Conservation (phyloP, 2,113 vertebrate species). For the Murina feae region DNA sequence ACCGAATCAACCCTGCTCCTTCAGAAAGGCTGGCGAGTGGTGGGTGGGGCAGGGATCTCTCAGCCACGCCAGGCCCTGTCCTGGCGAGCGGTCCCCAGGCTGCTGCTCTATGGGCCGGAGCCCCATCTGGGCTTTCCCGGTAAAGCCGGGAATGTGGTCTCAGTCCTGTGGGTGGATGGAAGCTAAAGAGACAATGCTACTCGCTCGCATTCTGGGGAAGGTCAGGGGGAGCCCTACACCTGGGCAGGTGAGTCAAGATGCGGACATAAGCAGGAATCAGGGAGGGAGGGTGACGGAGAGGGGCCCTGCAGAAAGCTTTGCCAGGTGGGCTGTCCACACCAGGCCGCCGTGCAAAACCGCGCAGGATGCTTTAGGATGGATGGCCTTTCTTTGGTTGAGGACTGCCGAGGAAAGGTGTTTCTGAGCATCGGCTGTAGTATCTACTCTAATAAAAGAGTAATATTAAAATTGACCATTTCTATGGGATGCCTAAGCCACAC, state of each 20-base stretch:
- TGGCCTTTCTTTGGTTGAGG: background rate
- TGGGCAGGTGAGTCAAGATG: background rate
- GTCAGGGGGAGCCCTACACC: background rate
- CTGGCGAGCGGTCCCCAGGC: background rate
- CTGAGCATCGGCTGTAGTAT: background rate
- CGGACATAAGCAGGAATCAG: background rate
- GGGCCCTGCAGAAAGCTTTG: background rate
- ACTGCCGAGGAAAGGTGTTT: background rate
- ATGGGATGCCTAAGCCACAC: too few species aligned
- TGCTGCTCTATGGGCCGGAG: accelerated
- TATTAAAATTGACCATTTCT: too few species aligned
- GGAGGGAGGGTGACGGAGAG: background rate
- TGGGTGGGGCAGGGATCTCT: accelerated
- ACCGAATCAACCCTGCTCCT: constrained; percentile 78
- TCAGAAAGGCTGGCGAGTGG: constrained; percentile 61
- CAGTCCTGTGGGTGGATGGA: accelerated
- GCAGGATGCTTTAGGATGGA: background rate
- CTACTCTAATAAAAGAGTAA: too few species aligned
- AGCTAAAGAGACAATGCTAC: accelerated
- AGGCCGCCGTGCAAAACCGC: background rate
- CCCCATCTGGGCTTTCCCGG: background rate
- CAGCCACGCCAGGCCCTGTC: background rate
- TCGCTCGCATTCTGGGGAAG: background rate
- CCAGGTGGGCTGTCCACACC: too few species aligned
- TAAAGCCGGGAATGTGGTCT: background rate